phyloP scores from a whole-genome alignment of 2,113 vertebrate species.

The Leptocoma aspasia region DNA sequence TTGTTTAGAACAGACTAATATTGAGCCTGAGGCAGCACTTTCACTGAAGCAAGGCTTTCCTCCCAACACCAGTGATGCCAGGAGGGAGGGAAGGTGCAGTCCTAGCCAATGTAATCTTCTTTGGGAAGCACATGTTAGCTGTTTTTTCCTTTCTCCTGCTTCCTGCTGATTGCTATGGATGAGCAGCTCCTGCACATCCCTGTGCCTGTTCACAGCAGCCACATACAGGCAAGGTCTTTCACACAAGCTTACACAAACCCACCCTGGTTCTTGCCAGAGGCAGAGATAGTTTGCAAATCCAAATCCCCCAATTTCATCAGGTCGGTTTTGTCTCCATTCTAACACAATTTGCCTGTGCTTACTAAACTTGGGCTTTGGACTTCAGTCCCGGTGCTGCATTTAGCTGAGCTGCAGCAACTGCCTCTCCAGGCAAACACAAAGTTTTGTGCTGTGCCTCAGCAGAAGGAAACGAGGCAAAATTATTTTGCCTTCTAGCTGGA shows the following conservation, averaged over 20 bases:
- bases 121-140: neutral
- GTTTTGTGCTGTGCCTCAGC: neutral
- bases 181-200: neutral
- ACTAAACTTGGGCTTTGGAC: neutral
- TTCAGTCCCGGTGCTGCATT: rapidly evolving
- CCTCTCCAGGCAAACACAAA: neutral
- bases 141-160: neutral
- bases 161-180: neutral
- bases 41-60: neutral
- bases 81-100: neutral
- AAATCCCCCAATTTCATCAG: neutral
- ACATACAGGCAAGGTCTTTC: neutral
- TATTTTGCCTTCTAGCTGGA: neutral
- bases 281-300: neutral
- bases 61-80: neutral
- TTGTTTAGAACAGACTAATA: neutral
- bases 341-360: neutral
- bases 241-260: neutral
- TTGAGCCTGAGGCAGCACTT: neutral
- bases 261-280: neutral
- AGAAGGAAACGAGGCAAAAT: neutral
- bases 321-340: neutral
- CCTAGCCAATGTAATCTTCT: neutral
- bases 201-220: neutral
- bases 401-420: neutral